Evolutionary conservation across 2,888 invertebrate genomes (phyloP).

Genomic region (Myopa tessellatipennis): DNA sequence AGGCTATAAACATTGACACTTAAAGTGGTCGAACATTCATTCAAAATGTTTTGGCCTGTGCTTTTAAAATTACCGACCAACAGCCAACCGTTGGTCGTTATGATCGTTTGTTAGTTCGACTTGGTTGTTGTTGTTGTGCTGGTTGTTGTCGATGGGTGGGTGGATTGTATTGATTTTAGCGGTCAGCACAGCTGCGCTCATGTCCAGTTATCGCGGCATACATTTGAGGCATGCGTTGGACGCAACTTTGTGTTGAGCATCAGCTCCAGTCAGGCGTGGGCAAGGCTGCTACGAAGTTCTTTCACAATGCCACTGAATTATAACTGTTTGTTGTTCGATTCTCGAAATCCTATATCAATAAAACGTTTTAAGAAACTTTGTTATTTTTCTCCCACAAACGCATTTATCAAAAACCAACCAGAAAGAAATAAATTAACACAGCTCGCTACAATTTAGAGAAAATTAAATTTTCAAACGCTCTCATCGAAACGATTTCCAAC

Average conservation of each 20-base stretch:
- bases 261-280: neutral
- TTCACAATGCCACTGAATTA: too few relatives aligned
- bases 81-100: neutral
- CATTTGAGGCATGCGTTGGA: neutral
- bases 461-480: too few relatives aligned
- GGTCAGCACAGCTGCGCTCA: neutral
- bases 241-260: too few relatives aligned
- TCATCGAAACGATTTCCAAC: too few relatives aligned
- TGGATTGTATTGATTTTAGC: constrained; percentile 1
- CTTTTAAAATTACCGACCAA: constrained; percentile 4
- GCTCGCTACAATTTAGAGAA: neutral
- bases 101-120: neutral
- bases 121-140: neutral
- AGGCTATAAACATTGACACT: neutral
- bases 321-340: too few relatives aligned
- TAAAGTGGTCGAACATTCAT: neutral
- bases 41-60: neutral
- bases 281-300: too few relatives aligned
- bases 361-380: too few relatives aligned
- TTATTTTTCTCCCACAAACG: too few relatives aligned
- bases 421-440: neutral
- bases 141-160: constrained; percentile 12
- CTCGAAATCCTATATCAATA: too few relatives aligned
- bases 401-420: neutral
- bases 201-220: neutral